Conservation (phyloP, 2,797 vertebrate species). For the Mus caroli region DNA sequence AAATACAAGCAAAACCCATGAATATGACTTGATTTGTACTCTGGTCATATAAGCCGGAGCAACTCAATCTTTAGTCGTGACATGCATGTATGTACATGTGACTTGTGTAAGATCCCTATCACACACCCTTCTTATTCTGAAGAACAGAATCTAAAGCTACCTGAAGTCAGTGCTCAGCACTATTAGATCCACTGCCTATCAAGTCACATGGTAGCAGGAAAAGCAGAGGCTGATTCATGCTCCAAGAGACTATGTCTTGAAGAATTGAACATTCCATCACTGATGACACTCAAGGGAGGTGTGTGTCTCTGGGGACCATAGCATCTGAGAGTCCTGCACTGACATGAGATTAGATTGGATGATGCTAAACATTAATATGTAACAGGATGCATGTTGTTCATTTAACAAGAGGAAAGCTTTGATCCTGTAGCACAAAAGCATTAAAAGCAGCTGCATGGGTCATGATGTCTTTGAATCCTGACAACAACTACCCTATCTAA, state of each 20-base stretch:
- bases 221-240: not conserved
- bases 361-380: not conserved
- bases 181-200: not conserved
- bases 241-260: not conserved
- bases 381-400: not conserved
- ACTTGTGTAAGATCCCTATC: constrained; percentile 3
- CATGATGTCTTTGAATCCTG: not conserved
- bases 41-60: not conserved
- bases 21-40: constrained; percentile 47
- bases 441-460: not conserved
- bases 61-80: constrained; percentile 11
- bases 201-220: not conserved
- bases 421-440: not conserved
- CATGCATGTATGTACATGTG: not conserved
- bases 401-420: not conserved
- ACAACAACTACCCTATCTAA: not conserved
- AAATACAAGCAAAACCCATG: constrained; percentile 58
- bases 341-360: not conserved
- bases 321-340: not conserved
- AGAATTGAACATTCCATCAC: not conserved
- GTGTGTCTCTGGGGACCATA: not conserved
- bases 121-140: not conserved
- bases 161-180: not conserved
- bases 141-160: constrained; percentile 19
- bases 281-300: not conserved